Conservation (phyloP, 2,888 invertebrate species). For the Athripsodes cinereus region DNA sequence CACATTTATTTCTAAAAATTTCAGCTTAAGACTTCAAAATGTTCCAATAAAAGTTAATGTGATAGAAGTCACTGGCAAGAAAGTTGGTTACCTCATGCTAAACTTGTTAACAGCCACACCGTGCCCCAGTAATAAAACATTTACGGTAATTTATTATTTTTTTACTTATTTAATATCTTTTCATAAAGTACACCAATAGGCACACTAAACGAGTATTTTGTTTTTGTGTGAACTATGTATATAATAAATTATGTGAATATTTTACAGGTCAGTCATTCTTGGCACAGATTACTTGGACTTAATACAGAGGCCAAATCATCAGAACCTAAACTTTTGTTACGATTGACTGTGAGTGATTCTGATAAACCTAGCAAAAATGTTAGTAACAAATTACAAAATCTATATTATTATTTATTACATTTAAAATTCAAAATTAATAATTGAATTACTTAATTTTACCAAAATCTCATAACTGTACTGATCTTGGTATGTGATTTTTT, state of each 20-base stretch:
- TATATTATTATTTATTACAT: too few species aligned
- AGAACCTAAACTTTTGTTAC: conserved; percentile 57
- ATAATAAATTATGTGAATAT: too few species aligned
- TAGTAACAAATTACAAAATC: background rate
- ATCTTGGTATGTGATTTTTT: too few species aligned
- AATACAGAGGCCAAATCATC: conserved; percentile 50
- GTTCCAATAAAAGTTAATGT: conserved; percentile 69
- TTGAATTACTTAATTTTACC: too few species aligned
- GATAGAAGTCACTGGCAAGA: conserved; percentile 48
- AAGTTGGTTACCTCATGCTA: conserved; percentile 63
- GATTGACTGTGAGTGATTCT: conserved; percentile 52
- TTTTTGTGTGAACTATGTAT: too few species aligned
- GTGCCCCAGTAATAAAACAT: background rate
- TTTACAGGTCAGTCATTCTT: conserved; percentile 47
- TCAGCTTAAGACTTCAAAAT: conserved; percentile 49
- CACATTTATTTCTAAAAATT: too few species aligned
- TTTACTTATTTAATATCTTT: background rate
- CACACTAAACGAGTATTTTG: too few species aligned
- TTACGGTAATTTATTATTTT: background rate
- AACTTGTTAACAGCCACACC: conserved; percentile 57
- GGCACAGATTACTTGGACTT: conserved; percentile 58
- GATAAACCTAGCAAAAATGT: conserved; percentile 30
- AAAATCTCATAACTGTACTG: too few species aligned
- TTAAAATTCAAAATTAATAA: too few species aligned
- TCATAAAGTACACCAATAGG: too few species aligned